Conservation (phyloP, 2,797 vertebrate genomes). For the Tinamus major region DNA sequence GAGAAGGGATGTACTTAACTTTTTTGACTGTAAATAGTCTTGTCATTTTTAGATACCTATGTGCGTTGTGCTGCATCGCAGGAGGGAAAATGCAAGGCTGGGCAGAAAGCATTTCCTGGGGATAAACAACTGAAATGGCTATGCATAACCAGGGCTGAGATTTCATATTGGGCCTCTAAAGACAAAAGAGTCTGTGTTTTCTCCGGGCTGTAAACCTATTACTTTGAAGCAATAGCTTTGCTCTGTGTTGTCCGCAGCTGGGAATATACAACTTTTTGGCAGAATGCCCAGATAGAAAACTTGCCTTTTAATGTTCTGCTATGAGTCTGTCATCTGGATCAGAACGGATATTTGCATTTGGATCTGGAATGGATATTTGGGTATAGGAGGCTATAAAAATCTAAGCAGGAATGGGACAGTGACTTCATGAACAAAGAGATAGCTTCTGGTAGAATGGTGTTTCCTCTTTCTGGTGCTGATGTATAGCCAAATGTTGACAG, state of each 20-base stretch:
- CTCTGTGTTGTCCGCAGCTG: slow-evolving; percentile 25
- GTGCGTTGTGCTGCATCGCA: not conserved
- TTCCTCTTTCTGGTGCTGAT: not conserved
- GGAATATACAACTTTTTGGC: slow-evolving; percentile 46
- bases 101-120: not conserved
- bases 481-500: rapidly evolving
- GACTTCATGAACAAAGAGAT: not conserved
- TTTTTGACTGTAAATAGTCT: not conserved
- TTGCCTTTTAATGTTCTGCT: slow-evolving; percentile 44
- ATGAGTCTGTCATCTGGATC: not conserved
- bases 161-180: slow-evolving; percentile 41
- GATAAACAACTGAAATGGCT: not conserved
- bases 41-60: not conserved
- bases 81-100: not conserved
- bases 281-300: slow-evolving; percentile 21
- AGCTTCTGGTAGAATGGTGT: not conserved
- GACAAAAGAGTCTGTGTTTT: slow-evolving; percentile 47
- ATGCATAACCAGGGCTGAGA: not conserved
- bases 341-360: not conserved
- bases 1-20: not conserved
- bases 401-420: not conserved
- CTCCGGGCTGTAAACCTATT: slow-evolving; percentile 64
- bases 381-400: not conserved
- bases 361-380: not conserved
- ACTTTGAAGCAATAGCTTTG: slow-evolving; percentile 1